These are phyloP conservation scores for Morus bassanus DNA, from an alignment of 2,797 vertebrate species.

Conservation along the genomic window DNA sequence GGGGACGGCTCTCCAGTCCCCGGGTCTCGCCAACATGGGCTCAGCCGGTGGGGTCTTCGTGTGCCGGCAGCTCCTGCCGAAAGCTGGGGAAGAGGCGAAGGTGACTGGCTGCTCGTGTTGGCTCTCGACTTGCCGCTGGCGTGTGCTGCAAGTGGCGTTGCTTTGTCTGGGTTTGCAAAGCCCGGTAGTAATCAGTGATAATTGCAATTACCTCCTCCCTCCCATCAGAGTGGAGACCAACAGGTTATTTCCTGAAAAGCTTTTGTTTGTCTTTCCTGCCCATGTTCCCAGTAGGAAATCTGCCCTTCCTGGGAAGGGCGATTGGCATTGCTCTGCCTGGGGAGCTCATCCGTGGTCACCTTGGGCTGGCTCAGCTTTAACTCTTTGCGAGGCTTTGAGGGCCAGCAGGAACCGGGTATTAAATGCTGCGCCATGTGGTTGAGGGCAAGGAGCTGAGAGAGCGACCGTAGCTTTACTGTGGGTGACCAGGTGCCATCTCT, in stretches of 20 bases:
- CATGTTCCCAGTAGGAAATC: not conserved
- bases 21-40: rapidly evolving
- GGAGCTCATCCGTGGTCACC: not conserved
- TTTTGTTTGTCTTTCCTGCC: slow-evolving; percentile 61
- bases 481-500: not conserved
- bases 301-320: slow-evolving; percentile 50
- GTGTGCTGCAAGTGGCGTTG: not conserved
- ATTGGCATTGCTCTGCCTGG: not conserved
- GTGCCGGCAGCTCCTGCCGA: not conserved
- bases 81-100: not conserved
- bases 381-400: not conserved
- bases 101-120: not conserved
- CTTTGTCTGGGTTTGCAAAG: not conserved
- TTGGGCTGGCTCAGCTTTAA: not conserved
- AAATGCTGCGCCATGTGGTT: not conserved
- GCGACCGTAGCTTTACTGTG: not conserved
- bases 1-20: not conserved
- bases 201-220: slow-evolving; percentile 30
- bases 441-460: not conserved
- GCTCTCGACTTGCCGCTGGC: not conserved
- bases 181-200: slow-evolving; percentile 35
- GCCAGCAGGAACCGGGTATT: not conserved
- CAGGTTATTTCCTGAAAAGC: slow-evolving; percentile 59
- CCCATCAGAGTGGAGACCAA: not conserved
- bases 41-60: rapidly evolving